Percentiles rank a stretch among this genome's conserved stretches.
These are phyloP conservation scores for Tetanocera ferruginea DNA, from an alignment of 2,888 invertebrate species.

Conservation along the genomic window DNA sequence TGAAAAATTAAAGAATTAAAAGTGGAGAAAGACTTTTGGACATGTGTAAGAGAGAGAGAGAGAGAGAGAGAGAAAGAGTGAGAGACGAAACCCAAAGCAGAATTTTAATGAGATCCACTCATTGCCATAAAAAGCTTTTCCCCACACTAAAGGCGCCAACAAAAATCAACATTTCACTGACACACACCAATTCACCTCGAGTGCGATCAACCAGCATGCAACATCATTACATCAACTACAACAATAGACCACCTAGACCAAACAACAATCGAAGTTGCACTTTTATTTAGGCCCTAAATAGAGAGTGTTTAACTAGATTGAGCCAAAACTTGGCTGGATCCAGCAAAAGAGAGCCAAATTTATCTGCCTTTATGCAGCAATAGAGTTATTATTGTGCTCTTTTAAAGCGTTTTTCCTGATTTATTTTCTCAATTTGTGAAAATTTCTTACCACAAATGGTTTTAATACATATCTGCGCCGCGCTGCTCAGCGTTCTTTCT, in stretches of 20 bases:
- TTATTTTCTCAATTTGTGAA: conserved; percentile 22
- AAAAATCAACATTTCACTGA: too few relatives aligned
- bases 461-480: not conserved
- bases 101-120: not conserved
- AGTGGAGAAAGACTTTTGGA: not conserved
- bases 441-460: conserved; percentile 22
- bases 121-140: conserved; percentile 1
- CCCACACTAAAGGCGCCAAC: not conserved
- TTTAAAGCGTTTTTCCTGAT: not conserved
- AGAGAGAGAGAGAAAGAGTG: not conserved
- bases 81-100: not conserved
- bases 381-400: not conserved
- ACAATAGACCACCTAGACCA: not conserved
- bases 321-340: not conserved
- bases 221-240: conserved; percentile 1
- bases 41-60: not conserved
- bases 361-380: not conserved
- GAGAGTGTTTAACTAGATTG: not conserved
- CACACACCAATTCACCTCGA: too few relatives aligned
- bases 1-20: not conserved
- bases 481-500: not conserved
- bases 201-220: not conserved
- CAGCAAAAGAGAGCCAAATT: too few relatives aligned
- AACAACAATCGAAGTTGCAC: not conserved
- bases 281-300: too few relatives aligned